Conservation (phyloP, 1,140 invertebrate genomes). For the Magallana ariakensis region DNA sequence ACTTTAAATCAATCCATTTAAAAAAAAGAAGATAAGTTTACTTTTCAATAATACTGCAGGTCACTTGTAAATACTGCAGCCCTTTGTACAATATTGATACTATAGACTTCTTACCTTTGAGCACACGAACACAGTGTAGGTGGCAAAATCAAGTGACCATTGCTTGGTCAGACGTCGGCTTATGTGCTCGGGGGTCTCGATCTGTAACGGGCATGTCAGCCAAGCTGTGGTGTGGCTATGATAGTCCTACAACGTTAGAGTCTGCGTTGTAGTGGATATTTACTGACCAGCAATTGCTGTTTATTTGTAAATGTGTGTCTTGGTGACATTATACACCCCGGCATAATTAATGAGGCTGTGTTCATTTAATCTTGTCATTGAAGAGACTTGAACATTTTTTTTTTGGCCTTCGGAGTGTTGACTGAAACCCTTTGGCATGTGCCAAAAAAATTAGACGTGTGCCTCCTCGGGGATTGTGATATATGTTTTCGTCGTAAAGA, state of each 20-base stretch:
- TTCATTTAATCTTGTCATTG: constrained; percentile 8
- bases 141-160: background rate
- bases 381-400: constrained; percentile 8
- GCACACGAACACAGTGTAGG: background rate
- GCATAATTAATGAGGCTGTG: constrained; percentile 9
- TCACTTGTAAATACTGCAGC: background rate
- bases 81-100: background rate
- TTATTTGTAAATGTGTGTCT: background rate
- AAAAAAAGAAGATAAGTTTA: constrained; percentile 2
- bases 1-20: constrained; percentile 17
- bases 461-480: background rate
- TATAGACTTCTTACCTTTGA: background rate
- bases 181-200: background rate
- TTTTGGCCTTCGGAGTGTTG: background rate
- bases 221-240: background rate
- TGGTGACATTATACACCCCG: constrained; percentile 8
- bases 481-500: background rate
- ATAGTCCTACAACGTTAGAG: background rate
- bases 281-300: background rate
- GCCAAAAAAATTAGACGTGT: constrained; percentile 1
- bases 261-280: background rate
- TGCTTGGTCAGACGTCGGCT: background rate
- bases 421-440: constrained; percentile 19
- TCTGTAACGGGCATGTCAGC: background rate
- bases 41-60: constrained; percentile 13